These are phyloP conservation scores for Calyptomena viridis DNA, from an alignment of 2,113 vertebrate genomes.

Conservation along the genomic window DNA sequence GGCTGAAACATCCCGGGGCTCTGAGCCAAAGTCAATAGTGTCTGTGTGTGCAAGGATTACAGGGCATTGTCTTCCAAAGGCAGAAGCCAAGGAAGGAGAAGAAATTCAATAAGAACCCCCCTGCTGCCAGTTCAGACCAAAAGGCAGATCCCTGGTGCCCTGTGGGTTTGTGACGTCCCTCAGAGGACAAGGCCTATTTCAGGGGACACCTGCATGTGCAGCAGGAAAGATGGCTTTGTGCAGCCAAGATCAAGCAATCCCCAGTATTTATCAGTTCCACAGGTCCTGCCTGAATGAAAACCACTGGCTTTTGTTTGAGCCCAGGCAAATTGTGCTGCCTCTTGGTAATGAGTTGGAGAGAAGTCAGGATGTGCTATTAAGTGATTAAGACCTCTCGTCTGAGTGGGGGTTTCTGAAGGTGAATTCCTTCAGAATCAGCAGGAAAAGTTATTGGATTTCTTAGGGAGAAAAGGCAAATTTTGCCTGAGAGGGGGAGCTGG, in stretches of 20 bases:
- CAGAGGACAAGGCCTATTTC: neutral
- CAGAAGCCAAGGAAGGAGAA: neutral
- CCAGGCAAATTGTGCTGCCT: neutral
- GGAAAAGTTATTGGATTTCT: neutral
- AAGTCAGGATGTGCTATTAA: neutral
- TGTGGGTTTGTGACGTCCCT: neutral
- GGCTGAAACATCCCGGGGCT: accelerated
- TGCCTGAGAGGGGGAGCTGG: neutral
- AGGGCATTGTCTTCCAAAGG: neutral
- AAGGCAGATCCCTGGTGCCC: neutral
- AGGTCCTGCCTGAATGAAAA: neutral
- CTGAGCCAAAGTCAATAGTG: accelerated
- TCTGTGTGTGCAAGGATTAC: neutral
- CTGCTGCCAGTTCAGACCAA: neutral
- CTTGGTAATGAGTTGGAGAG: neutral
- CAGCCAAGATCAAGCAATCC: neutral
- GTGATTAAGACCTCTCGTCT: neutral
- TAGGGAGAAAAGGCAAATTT: neutral
- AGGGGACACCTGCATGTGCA: neutral
- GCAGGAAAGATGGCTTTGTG: neutral
- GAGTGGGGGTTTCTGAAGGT: neutral
- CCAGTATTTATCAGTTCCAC: neutral
- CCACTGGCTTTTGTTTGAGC: neutral
- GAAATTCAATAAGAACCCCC: neutral
- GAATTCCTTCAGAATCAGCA: neutral